Conservation (phyloP, 1,140 invertebrate species). For the Diorhabda elongata region DNA sequence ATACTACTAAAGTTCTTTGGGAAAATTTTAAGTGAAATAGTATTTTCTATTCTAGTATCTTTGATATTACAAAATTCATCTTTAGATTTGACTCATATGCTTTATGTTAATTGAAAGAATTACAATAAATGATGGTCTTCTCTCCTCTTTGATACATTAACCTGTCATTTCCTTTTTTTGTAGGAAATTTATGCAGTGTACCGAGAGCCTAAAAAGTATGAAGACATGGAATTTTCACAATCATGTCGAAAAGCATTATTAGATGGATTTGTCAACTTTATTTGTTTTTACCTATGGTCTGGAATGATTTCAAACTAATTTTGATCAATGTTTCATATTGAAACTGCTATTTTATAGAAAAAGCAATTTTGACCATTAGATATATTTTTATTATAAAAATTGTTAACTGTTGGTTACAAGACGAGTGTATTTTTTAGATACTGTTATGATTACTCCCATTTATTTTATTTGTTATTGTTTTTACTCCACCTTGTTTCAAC, state of each 20-base stretch:
- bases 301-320: constrained; percentile 39
- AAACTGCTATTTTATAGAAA: not conserved
- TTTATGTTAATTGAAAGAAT: too few relatives aligned
- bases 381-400: constrained; percentile 6
- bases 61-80: too few relatives aligned
- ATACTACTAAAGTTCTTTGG: too few relatives aligned
- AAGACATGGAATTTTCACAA: constrained; percentile 35
- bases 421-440: constrained; percentile 2
- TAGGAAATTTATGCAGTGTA: constrained; percentile 45
- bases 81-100: too few relatives aligned
- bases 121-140: too few relatives aligned
- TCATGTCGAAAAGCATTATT: constrained; percentile 39
- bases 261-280: constrained; percentile 46
- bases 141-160: too few relatives aligned
- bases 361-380: not conserved
- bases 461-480: constrained; percentile 12
- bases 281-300: constrained; percentile 45
- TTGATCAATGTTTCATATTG: not conserved
- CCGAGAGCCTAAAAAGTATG: constrained; percentile 36
- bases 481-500: constrained; percentile 16
- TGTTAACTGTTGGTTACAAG: not conserved
- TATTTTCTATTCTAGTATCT: too few relatives aligned
- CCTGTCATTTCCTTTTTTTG: constrained; percentile 15
- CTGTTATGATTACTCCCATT: constrained; percentile 3
- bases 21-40: too few relatives aligned